Evolutionary conservation across 2,888 invertebrate species (phyloP), one percentile per base, ranked within the genome.

Genomic region (Cosmopolites sordidus): DNA sequence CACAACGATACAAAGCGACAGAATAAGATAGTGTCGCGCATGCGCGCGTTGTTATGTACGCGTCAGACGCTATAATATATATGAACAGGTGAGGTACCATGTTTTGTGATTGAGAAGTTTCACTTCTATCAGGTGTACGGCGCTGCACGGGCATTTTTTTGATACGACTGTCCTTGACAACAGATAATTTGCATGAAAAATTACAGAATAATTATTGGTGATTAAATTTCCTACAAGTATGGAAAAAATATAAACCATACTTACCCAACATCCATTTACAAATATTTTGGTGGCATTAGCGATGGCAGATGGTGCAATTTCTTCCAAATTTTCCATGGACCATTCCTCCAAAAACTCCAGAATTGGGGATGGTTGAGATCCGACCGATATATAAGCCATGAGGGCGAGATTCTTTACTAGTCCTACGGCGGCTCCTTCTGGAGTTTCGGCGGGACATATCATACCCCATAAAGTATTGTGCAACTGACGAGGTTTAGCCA

Each of bases 251-350:
- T n/a, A n/a, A n/a, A n/a, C n/a, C 22, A 5, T 22, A 16, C 30
- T 52, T 29, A 87, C 87, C 99, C 99, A 99, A 69, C 98, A 97
- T 29, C 99, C 99, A 74, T 99, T 99, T 0, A 99, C 99, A 76
- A 99, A 99, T 70, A 99, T 99, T 77, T 99, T 99, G 0, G 99
- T 99, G 0, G 99, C 95, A 77, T 97, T 97, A 9, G 93, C 92
- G 69, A 99, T 99, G 1, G 98, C 96, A 14, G 96, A 96, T 0
- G 99, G 98, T 0, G 98, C 97, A 60, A 99, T 98, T 83, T 99
- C 99, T 76, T 99, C 99, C 60, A 99, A 80, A 75, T 99, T 99
- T 77, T 99, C 99, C 99, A 99, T 99, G 44, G 96, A 96, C 99
- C 99, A 99, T 74, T 99, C 99, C 72, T 99, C 99, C 83, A 99